Evolutionary conservation across 1,140 invertebrate species (phyloP).

Genomic region (Apis mellifera): DNA sequence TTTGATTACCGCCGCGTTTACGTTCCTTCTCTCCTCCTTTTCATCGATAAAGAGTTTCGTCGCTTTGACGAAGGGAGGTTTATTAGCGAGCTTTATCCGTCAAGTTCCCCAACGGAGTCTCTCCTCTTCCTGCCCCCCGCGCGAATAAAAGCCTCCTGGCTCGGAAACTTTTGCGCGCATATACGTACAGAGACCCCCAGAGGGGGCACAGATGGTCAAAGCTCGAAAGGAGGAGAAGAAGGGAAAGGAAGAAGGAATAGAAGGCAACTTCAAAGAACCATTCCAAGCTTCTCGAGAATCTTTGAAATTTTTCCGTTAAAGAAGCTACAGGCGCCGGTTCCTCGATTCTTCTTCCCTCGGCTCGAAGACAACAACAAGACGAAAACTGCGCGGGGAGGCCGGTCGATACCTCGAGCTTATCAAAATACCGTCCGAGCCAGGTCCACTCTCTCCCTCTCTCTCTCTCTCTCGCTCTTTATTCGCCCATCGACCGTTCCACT

Average conservation of each 20-base stretch:
- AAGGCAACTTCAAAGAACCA: conserved; percentile 64
- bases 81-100: conserved; percentile 70
- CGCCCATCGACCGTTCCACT: background rate
- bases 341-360: conserved; percentile 56
- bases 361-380: conserved; percentile 27
- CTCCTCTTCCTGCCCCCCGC: background rate
- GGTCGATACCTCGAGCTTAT: conserved; percentile 57
- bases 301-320: conserved; percentile 67
- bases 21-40: background rate
- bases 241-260: background rate
- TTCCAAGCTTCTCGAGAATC: conserved; percentile 55
- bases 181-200: background rate
- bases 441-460: background rate
- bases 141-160: conserved; percentile 62
- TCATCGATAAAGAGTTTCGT: conserved; percentile 50
- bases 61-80: conserved; percentile 64
- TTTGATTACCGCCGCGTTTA: too few relatives aligned
- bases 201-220: conserved; percentile 54
- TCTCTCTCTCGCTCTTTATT: too few relatives aligned
- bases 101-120: conserved; percentile 57
- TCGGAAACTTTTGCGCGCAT: conserved; percentile 57
- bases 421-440: conserved; percentile 45
- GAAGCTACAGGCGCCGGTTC: conserved; percentile 57
- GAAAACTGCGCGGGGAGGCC: conserved; percentile 8
- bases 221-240: conserved; percentile 1